These are phyloP conservation scores for Ctenopoma multispine DNA, from an alignment of 2,797 vertebrate genomes.

Conservation along the genomic window DNA sequence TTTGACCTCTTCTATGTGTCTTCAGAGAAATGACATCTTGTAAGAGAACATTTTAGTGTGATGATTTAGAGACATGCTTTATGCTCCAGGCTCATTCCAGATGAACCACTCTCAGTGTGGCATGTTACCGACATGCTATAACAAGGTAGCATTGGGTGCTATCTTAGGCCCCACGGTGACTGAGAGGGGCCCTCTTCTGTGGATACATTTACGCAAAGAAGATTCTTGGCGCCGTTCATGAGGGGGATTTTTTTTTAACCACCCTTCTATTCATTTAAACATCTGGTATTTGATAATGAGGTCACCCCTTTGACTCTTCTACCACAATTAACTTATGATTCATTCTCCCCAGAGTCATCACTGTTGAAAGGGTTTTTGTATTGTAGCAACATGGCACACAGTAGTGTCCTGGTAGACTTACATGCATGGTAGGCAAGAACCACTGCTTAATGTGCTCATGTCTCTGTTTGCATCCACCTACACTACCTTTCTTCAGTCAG, in stretches of 20 bases:
- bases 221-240: constrained; percentile 11
- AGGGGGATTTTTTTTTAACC: constrained; percentile 15
- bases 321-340: constrained; percentile 41
- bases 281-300: constrained; percentile 55
- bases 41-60: constrained; percentile 42
- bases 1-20: constrained; percentile 32
- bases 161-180: constrained; percentile 23
- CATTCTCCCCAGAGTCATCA: constrained; percentile 28
- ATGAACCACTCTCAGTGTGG: constrained; percentile 5
- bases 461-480: constrained; percentile 13
- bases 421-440: not conserved
- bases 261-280: constrained; percentile 24
- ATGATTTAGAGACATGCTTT: constrained; percentile 42
- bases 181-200: constrained; percentile 3
- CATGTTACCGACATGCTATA: constrained; percentile 29
- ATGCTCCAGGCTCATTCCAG: constrained; percentile 56
- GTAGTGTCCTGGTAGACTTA: constrained; percentile 9
- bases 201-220: constrained; percentile 11
- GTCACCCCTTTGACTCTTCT: constrained; percentile 26
- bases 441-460: constrained; percentile 8
- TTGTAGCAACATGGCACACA: not conserved
- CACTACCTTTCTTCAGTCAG: constrained; percentile 23
- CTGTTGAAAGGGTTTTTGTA: constrained; percentile 7
- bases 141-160: constrained; percentile 32
- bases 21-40: constrained; percentile 32